Percentiles rank a stretch among this genome's conserved stretches.
Conservation (phyloP, 2,888 invertebrate species). For the Malachius bipustulatus region DNA sequence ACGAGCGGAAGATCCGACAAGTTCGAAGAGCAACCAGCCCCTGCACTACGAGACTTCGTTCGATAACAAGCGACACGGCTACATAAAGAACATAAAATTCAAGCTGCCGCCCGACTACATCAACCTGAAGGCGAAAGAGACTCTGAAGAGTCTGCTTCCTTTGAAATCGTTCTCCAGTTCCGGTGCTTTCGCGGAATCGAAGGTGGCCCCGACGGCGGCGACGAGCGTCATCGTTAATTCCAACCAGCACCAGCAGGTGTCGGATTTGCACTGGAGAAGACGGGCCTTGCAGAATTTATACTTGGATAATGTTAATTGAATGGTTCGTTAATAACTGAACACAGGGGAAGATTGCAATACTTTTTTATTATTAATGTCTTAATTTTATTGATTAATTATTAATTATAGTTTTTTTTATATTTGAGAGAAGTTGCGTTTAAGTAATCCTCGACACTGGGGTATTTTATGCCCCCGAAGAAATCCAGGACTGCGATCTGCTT, state of each 20-base stretch:
- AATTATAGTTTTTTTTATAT: constrained; percentile 2
- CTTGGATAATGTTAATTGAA: constrained; percentile 7
- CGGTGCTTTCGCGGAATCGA: constrained; percentile 20
- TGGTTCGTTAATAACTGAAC: no score
- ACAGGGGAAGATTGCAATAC: no score
- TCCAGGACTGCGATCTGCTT: constrained; percentile 63
- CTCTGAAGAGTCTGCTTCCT: constrained; percentile 17
- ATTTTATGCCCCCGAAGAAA: constrained; percentile 69
- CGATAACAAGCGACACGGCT: constrained; percentile 31
- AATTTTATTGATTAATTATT: no score
- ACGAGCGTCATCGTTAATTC: constrained; percentile 31
- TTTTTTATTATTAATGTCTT: no score
- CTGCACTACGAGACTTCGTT: constrained; percentile 33
- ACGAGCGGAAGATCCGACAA: constrained; percentile 22
- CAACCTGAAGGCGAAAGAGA: constrained; percentile 20
- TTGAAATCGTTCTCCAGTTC: constrained; percentile 12
- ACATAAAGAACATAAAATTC: constrained; percentile 37
- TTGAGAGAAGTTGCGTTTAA: constrained; percentile 20
- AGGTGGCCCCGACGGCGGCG: constrained; percentile 20
- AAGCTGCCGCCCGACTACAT: constrained; percentile 35
- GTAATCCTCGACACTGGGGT: constrained; percentile 51
- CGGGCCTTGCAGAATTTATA: constrained; percentile 33
- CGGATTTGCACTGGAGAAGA: constrained; percentile 41
- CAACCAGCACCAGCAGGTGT: constrained; percentile 16
- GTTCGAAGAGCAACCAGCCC: constrained; percentile 26